A percentile compares a stretch with the other conserved stretches of the same genome.
These are phyloP conservation scores for Vanessa cardui DNA, from an alignment of 2,888 invertebrate species.

Conservation along the genomic window DNA sequence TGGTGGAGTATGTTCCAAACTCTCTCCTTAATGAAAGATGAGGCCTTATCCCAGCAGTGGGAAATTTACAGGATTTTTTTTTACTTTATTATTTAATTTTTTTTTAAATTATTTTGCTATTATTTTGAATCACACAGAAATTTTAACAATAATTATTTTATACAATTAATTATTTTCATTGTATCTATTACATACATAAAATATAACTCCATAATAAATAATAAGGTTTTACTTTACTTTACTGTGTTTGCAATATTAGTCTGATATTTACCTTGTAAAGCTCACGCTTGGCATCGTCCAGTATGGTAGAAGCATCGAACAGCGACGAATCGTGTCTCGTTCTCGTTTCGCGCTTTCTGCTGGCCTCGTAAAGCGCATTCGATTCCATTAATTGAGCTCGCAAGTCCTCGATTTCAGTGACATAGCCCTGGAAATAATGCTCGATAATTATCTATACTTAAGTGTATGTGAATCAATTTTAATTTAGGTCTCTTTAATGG, in stretches of 20 bases:
- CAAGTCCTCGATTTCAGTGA: slow-evolving; percentile 95
- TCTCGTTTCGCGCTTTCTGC: slow-evolving; percentile 64
- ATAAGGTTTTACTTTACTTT: not conserved
- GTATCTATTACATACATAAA: too few relatives aligned
- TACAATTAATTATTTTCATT: too few relatives aligned
- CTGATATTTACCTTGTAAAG: slow-evolving; percentile 82
- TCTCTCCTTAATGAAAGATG: too few relatives aligned
- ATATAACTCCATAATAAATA: too few relatives aligned
- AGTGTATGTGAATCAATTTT: not conserved
- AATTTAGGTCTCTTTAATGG: too few relatives aligned
- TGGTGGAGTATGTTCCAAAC: too few relatives aligned
- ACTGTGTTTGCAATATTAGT: not conserved
- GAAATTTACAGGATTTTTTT: too few relatives aligned
- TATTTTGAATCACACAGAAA: too few relatives aligned
- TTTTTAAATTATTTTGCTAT: too few relatives aligned
- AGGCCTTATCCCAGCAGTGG: too few relatives aligned
- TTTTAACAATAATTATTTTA: too few relatives aligned
- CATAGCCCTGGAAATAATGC: slow-evolving; percentile 84
- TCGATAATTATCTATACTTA: not conserved
- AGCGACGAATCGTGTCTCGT: slow-evolving; percentile 65
- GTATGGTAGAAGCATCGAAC: slow-evolving; percentile 64
- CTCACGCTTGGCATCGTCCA: slow-evolving; percentile 92
- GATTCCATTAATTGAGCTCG: slow-evolving; percentile 94
- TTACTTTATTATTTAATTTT: too few relatives aligned
- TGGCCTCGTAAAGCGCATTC: slow-evolving; percentile 76